Base-by-base conservation (phyloP, 2,113 vertebrate species). In the Capra hircus region DNA sequence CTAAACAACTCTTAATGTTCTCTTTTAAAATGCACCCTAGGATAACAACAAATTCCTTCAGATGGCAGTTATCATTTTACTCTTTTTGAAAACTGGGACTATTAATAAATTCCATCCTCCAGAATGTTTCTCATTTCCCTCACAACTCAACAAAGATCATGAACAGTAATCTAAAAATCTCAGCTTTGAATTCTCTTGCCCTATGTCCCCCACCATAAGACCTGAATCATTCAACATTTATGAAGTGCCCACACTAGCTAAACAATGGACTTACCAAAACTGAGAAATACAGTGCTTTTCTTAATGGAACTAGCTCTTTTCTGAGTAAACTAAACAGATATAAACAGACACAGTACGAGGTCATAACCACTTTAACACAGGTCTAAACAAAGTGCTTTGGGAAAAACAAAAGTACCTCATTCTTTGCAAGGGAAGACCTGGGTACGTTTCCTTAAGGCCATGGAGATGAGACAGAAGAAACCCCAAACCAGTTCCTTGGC, bases 81-180 rank as follows among this genome's bases (percentile, higher is more conserved):
- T 28, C 82, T 93, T 93, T 60, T 33, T 86, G 77, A 93, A 94
- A 97, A 80, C 92, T 92, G 28, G 25, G 17, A 77, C 36, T 90
- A 80, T 28, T 81, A 64, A 91, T 16, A 17, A 6, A 93, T 25
- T 62, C 36, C 15, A 55, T 33, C 81, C 78, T 94, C 48, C 30
- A 90, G 14, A 96, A 84, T 0, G 4, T 28, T 33, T 43, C 81
- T 84, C 88, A 30, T 30, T 90, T 59, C 74, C 13, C 19, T 33
- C 71, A 53, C 30, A 87, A 55, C 16, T 40, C 53, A 53, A 88
- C 36, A 83, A 67, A 77, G 55, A 55, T 93, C 48, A 60, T 19
- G 30, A 8, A 53, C 10, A 91, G 9, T 88, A 71, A 52, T 6
- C 25, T 52, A 82, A 13, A 45, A 60, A 78, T n/a, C 48, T 78